A percentile compares a stretch with the other conserved stretches of the same genome.
phyloP scores from a whole-genome alignment of 2,113 vertebrate species.

The Euleptes europaea region DNA sequence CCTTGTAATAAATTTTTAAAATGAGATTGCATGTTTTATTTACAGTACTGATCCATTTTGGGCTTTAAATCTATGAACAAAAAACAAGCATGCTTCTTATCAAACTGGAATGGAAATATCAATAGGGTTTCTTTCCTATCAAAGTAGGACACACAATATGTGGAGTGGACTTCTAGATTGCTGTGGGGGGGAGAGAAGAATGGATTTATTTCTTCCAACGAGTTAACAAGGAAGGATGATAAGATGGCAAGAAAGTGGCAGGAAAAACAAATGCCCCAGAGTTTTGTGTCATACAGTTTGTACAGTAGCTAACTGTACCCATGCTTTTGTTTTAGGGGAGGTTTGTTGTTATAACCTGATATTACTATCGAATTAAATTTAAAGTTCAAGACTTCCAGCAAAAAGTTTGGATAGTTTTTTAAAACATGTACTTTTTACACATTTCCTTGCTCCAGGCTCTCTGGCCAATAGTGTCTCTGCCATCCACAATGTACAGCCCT shows the following conservation, averaged over 20 bases:
- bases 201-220: constrained; percentile 53
- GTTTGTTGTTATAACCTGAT: neutral
- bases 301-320: constrained; percentile 21
- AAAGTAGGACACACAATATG: constrained; percentile 69
- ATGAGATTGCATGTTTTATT: constrained; percentile 86
- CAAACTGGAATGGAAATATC: constrained; percentile 75
- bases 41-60: constrained; percentile 82
- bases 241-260: neutral
- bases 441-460: neutral
- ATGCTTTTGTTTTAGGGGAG: constrained; percentile 27
- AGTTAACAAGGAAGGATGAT: constrained; percentile 25
- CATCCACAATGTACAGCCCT: neutral
- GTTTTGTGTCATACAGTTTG: neutral
- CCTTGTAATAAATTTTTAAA: constrained; percentile 90
- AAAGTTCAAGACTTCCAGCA: neutral
- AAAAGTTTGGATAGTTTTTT: neutral
- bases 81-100: constrained; percentile 80
- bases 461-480: neutral
- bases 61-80: constrained; percentile 80
- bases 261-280: constrained; percentile 4
- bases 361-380: neutral
- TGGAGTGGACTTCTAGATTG: constrained; percentile 69
- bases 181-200: constrained; percentile 44
- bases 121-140: constrained; percentile 77
- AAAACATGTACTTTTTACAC: neutral